phyloP scores from a whole-genome alignment of 1,140 invertebrate species.

The Aphis gossypii region DNA sequence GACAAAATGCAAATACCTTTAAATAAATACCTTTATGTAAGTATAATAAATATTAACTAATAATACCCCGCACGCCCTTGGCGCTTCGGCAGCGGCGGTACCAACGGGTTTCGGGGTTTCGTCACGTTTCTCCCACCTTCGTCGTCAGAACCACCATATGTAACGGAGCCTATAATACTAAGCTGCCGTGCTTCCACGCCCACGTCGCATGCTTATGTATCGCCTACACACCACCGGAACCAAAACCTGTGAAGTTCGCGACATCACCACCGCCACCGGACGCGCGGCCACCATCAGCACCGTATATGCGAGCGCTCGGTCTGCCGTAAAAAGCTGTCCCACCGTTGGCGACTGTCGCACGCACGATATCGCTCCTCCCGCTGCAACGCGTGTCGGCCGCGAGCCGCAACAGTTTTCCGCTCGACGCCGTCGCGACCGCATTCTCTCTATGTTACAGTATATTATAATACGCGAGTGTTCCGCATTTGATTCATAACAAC shows the following conservation, averaged over 20 bases:
- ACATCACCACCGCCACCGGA: not conserved
- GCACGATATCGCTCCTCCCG: not conserved
- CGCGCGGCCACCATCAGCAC: not conserved
- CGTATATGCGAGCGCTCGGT: not conserved
- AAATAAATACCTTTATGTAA: not conserved
- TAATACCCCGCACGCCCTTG: not conserved
- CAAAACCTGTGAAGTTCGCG: not conserved
- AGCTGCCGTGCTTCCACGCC: constrained; percentile 5
- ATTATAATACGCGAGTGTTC: not conserved
- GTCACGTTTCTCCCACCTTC: not conserved
- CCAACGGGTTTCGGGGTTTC: not conserved
- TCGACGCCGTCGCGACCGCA: not conserved
- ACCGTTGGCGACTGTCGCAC: not conserved
- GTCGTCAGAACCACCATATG: not conserved
- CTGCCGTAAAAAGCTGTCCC: not conserved
- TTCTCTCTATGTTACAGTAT: not conserved
- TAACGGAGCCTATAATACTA: no score
- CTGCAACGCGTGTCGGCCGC: not conserved
- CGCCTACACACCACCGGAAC: constrained; percentile 22
- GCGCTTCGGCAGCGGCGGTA: not conserved
- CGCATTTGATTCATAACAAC: not conserved
- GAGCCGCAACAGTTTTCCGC: not conserved
- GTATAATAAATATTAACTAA: not conserved
- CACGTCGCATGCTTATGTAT: not conserved
- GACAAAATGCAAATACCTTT: not conserved